phyloP scores from a whole-genome alignment of 1,140 invertebrate genomes.

The Uloborus diversus region DNA sequence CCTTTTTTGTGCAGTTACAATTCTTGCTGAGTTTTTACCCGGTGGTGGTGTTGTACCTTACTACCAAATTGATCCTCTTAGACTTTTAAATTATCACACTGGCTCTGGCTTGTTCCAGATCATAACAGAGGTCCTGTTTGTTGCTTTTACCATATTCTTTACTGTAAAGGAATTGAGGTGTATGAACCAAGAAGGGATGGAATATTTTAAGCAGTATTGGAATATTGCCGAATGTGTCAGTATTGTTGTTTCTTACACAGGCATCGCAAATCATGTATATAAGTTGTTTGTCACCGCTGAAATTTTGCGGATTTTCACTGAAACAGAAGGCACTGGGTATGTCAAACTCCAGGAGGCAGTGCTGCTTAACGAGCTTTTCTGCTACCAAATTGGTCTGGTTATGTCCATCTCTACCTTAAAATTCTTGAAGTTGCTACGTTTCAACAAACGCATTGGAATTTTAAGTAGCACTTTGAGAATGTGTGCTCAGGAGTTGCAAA shows the following conservation, averaged over 20 bases:
- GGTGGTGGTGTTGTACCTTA: slow-evolving; percentile 67
- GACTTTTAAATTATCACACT: slow-evolving; percentile 62
- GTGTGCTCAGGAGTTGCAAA: slow-evolving; percentile 62
- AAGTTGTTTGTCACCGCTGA: slow-evolving; percentile 63
- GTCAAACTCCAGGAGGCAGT: slow-evolving; percentile 69
- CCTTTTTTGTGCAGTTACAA: slow-evolving; percentile 67
- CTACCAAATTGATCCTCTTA: slow-evolving; percentile 67
- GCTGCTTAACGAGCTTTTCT: slow-evolving; percentile 67
- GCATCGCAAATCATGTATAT: slow-evolving; percentile 66
- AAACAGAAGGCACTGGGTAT: slow-evolving; percentile 68
- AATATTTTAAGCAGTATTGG: slow-evolving; percentile 68
- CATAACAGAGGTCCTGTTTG: slow-evolving; percentile 62
- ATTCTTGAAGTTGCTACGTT: slow-evolving; percentile 68
- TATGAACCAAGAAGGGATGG: slow-evolving; percentile 59
- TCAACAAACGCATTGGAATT: slow-evolving; percentile 68
- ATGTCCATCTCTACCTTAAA: slow-evolving; percentile 69
- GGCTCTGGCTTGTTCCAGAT: slow-evolving; percentile 60
- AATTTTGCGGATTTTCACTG: slow-evolving; percentile 65
- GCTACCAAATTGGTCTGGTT: slow-evolving; percentile 67
- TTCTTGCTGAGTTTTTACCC: slow-evolving; percentile 68
- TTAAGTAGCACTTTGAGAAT: slow-evolving; percentile 63
- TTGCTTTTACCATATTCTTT: slow-evolving; percentile 67
- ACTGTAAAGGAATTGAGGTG: slow-evolving; percentile 63
- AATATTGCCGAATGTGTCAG: slow-evolving; percentile 67
- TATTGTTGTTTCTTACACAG: slow-evolving; percentile 65